Base-by-base conservation (phyloP, 2,113 vertebrate genomes). In the Alethe castanea region DNA sequence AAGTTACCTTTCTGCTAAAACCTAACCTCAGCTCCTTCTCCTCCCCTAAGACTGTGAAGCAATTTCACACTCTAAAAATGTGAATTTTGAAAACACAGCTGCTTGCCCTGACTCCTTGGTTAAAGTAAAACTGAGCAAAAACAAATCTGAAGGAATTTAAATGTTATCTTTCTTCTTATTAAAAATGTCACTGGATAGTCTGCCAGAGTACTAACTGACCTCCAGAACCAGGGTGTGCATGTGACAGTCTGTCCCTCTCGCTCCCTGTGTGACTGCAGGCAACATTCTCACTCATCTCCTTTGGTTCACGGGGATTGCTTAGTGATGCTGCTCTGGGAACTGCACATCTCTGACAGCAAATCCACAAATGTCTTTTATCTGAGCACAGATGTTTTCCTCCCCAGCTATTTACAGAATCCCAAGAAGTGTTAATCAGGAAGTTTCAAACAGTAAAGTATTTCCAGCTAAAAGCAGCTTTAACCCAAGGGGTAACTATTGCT, bases 1-100 rank as follows among this genome's bases (percentile, higher is more conserved):
- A 88, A 69, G 71, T 69, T 48, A 81, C 38, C 74, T 95, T 81
- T 93, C 81, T 91, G 45, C 79, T 94, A 67, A 86, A 96, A 71
- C 56, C 71, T 84, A 90, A 77, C 57, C 70, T 66, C 36, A 74
- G 42, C 17, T 60, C 54, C 40, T 69, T 96, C 57, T 45, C 18
- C 33, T 60, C 67, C 31, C 44, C 24, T 59, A 38, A 74, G 6
- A 28, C 9, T 57, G 17, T 67, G 66, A 94, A 92, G 79, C 13
- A 80, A 42, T 82, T 94, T 90, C 65, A 91, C 74, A 64, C 61
- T 15, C 12, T 88, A 81, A 81, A 88, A 82, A 52, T 70, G 59
- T 77, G 65, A 67, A 70, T 61, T 70, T 66, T 87, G 65, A 73
- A 62, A 90, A 79, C 14, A 69, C 89, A 92, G 89, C 90, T 96